phyloP scores from a whole-genome alignment of 2,888 invertebrate genomes.

The Drosophila ustulata region DNA sequence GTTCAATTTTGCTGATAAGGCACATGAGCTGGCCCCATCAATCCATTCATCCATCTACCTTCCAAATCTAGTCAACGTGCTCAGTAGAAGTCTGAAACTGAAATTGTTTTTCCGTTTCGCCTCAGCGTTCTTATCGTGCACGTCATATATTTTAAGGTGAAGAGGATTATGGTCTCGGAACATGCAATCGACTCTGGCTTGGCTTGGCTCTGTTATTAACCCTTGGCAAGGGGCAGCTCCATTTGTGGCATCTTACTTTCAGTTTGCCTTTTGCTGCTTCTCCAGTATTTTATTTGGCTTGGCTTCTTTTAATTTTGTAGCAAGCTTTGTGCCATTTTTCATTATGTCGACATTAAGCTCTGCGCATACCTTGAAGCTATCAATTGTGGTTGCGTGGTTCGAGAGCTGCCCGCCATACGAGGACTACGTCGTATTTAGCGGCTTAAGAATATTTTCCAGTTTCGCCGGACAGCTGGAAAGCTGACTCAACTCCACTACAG shows the following conservation, averaged over 20 bases:
- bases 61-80: conserved; percentile 17
- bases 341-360: conserved; percentile 54
- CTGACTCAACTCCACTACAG: conserved; percentile 8
- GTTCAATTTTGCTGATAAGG: conserved; percentile 59
- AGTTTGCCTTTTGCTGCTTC: not conserved
- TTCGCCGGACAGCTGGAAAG: conserved; percentile 30
- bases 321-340: conserved; percentile 47
- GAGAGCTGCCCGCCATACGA: not conserved
- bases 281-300: not conserved
- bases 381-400: conserved; percentile 52
- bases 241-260: conserved; percentile 22
- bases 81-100: conserved; percentile 14
- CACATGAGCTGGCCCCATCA: conserved; percentile 38
- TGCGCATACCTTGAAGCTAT: conserved; percentile 55
- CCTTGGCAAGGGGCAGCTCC: conserved; percentile 13
- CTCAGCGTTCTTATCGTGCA: conserved; percentile 61
- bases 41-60: conserved; percentile 20
- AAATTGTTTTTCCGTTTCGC: conserved; percentile 32
- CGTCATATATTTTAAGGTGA: conserved; percentile 56
- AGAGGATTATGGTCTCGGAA: conserved; percentile 64
- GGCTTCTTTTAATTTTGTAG: conserved; percentile 20
- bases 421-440: conserved; percentile 17
- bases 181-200: conserved; percentile 54
- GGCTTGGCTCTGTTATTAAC: conserved; percentile 39
- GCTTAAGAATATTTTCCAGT: conserved; percentile 39